Conservation (phyloP, 2,113 vertebrate species). For the Phocoena sinus region DNA sequence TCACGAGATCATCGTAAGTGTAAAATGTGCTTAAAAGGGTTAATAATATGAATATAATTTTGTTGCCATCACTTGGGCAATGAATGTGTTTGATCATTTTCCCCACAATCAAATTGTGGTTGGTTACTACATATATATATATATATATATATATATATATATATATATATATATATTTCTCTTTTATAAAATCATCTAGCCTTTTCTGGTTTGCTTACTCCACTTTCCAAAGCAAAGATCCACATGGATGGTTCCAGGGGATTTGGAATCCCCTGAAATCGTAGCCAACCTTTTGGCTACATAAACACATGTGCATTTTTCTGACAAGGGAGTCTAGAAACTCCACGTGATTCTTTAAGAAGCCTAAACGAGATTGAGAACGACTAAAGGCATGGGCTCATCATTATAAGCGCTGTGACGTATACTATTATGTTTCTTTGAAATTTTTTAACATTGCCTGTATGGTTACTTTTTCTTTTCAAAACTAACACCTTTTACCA, state of each 20-base stretch:
- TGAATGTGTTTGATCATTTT: not conserved
- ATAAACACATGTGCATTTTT: not conserved
- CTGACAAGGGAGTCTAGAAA: not conserved
- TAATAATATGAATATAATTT: not conserved
- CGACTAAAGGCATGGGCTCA: not conserved
- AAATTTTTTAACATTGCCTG: not conserved
- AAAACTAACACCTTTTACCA: not conserved
- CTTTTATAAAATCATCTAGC: not conserved
- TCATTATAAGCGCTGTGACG: not conserved
- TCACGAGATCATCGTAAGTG: not conserved
- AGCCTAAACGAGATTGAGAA: not conserved
- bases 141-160: not conserved
- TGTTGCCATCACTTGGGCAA: not conserved
- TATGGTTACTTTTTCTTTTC: not conserved
- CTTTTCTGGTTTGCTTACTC: not conserved
- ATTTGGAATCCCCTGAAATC: not conserved
- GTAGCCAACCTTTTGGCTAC: not conserved
- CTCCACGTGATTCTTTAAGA: not conserved
- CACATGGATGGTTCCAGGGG: not conserved
- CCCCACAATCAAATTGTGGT: not conserved
- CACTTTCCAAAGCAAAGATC: not conserved
- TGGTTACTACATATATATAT: not conserved
- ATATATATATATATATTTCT: not conserved
- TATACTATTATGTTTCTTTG: not conserved
- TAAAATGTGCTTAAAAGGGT: not conserved